A percentile compares a stretch with the other conserved stretches of the same genome.
Conservation (phyloP, 1,140 invertebrate species). For the Hyphantria cunea region DNA sequence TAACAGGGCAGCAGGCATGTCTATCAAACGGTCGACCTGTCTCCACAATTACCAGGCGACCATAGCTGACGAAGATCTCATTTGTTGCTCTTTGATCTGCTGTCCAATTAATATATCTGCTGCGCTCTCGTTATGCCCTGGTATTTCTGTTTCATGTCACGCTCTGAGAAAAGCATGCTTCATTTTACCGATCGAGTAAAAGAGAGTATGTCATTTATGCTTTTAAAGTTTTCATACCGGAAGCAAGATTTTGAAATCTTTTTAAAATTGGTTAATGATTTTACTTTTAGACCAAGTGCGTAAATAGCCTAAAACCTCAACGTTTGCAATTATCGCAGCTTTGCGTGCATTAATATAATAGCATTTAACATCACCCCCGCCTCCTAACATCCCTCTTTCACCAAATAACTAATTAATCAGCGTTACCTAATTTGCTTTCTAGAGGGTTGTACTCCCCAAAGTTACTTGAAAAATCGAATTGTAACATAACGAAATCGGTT, state of each 20-base stretch:
- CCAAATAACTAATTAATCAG: slow-evolving; percentile 39
- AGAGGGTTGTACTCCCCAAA: slow-evolving; percentile 16
- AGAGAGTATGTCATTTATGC: slow-evolving; percentile 1
- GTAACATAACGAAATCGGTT: not conserved
- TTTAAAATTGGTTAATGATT: no score
- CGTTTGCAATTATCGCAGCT: not conserved
- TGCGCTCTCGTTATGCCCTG: slow-evolving; percentile 46
- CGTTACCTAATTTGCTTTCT: slow-evolving; percentile 30
- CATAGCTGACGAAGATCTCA: slow-evolving; percentile 42
- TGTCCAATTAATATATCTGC: slow-evolving; percentile 54
- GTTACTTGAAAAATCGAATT: slow-evolving; percentile 10
- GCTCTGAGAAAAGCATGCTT: slow-evolving; percentile 26
- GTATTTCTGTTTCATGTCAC: slow-evolving; percentile 48
- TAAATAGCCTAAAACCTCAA: not conserved
- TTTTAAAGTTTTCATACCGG: not conserved
- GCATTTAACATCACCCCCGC: slow-evolving; percentile 24
- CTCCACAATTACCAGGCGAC: slow-evolving; percentile 43
- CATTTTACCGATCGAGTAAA: slow-evolving; percentile 14
- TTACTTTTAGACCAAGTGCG: not conserved
- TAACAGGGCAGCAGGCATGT: no score
- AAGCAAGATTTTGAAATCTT: no score
- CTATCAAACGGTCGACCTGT: slow-evolving; percentile 44
- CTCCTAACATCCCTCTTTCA: slow-evolving; percentile 12
- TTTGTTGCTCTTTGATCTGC: slow-evolving; percentile 55
- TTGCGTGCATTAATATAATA: slow-evolving; percentile 34